Conservation (phyloP, 2,888 invertebrate genomes). For the Stictocephala bisonia region DNA sequence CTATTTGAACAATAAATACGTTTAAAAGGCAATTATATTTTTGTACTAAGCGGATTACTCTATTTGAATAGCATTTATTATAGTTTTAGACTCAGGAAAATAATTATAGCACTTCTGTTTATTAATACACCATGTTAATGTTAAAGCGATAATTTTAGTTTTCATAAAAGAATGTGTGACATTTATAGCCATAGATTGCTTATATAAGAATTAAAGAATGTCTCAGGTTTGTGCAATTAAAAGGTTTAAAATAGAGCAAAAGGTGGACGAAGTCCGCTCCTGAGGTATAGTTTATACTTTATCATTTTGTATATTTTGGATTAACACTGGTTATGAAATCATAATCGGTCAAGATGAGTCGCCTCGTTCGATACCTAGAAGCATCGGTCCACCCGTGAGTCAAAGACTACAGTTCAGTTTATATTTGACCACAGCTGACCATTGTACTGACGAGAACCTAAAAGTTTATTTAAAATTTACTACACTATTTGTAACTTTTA, state of each 20-base stretch:
- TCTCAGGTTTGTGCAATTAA: not conserved
- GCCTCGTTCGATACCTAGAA: conserved; percentile 38
- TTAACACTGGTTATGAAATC: conserved; percentile 38
- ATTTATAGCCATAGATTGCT: too few relatives aligned
- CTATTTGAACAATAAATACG: too few relatives aligned
- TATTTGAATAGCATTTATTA: too few relatives aligned
- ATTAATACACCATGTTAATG: too few relatives aligned
- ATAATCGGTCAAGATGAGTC: conserved; percentile 36
- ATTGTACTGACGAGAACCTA: not conserved
- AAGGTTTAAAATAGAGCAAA: not conserved
- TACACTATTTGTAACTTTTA: not conserved
- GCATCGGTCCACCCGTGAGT: conserved; percentile 24
- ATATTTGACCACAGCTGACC: not conserved
- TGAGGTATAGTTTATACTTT: conserved; percentile 29
- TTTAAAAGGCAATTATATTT: too few relatives aligned
- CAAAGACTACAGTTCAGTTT: not conserved
- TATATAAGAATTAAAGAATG: too few relatives aligned
- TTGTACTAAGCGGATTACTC: too few relatives aligned
- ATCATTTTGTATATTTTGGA: conserved; percentile 23
- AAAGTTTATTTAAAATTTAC: not conserved
- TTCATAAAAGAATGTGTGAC: too few relatives aligned
- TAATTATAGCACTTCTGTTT: too few relatives aligned
- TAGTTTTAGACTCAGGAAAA: too few relatives aligned
- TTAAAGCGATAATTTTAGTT: too few relatives aligned
- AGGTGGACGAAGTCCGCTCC: conserved; percentile 19